phyloP scores from a whole-genome alignment of 64 coral and sea anemone genomes.

The Acropora tenuis region DNA sequence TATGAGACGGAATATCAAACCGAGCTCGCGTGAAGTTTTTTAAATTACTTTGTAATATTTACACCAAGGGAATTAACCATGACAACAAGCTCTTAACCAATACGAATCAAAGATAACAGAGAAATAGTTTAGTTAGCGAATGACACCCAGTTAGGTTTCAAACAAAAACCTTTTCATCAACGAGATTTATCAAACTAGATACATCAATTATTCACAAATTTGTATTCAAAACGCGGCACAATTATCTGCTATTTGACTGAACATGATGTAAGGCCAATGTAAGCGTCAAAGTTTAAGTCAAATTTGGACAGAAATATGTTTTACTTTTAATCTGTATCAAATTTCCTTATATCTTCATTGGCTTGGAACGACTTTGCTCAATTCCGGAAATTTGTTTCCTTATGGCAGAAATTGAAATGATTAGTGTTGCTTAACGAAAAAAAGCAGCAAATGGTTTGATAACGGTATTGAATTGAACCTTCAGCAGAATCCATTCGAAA shows the following conservation, averaged over 20 bases:
- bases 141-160: background rate
- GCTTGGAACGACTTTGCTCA: background rate
- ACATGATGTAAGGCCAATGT: background rate
- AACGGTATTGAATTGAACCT: too few relatives aligned
- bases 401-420: too few relatives aligned
- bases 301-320: background rate
- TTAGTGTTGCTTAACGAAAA: too few relatives aligned
- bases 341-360: background rate
- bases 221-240: background rate
- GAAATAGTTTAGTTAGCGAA: background rate
- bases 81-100: constrained; percentile 2
- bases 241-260: background rate
- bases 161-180: background rate
- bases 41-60: constrained; percentile 16
- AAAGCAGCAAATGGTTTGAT: too few relatives aligned
- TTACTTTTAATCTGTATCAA: too few relatives aligned
- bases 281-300: background rate
- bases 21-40: background rate
- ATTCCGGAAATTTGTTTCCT: too few relatives aligned
- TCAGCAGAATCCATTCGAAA: too few relatives aligned
- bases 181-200: constrained; percentile 4
- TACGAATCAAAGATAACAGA: background rate
- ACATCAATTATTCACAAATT: constrained; percentile 19
- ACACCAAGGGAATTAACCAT: constrained; percentile 7
- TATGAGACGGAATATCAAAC: background rate